Evolutionary conservation across 2,888 invertebrate genomes (phyloP), one percentile per base, ranked within the genome.

Genomic region (Pardosa pseudoannulata): DNA sequence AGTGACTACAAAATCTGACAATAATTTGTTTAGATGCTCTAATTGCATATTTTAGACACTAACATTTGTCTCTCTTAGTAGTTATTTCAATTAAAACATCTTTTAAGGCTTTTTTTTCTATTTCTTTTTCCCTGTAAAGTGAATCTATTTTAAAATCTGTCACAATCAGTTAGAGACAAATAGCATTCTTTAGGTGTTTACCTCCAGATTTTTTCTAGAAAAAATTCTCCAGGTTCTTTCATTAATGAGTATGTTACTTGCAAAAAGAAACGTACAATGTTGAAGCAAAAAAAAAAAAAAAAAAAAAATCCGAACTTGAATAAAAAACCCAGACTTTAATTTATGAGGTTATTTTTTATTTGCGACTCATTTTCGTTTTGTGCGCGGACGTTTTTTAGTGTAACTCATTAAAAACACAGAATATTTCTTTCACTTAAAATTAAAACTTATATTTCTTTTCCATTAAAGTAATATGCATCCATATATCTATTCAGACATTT

Each of bases 371-470:
- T 68, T 71, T 27, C 68, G 27, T 72, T 79, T 64, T 65, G 67
- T 62, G 9, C 13, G 19, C 28, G 16, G 27, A 41, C 41, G 56
- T 71, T 68, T 67, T 80, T 72, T 32, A 7, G 67, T 81, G 68
- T 56, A 29, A 39, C 81, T 83, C 83, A 83, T 83, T 83, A 83
- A 78, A 73, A 74, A 78, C 81, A 32, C 39, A 32, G 67, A 39
- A 36, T 70, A 70, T 70, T 32, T 74, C 74, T 68, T 81, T 74
- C 74, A 62, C 64, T 11, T 83, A 72, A 83, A 78, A 72, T 83
- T 83, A 73, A 83, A 83, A 72, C 83, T 83, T 83, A 76, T 83
- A 76, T 76, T 83, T 72, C 83, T 72, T 78, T 83, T 67, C 83
- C 65, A 78, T 78, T 83, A 83, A 78, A 71, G 65, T 76, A 76